Percentiles rank a stretch among this genome's conserved stretches.
Evolutionary conservation across 2,888 invertebrate species (phyloP).

Genomic region (Yponomeuta malinellus): DNA sequence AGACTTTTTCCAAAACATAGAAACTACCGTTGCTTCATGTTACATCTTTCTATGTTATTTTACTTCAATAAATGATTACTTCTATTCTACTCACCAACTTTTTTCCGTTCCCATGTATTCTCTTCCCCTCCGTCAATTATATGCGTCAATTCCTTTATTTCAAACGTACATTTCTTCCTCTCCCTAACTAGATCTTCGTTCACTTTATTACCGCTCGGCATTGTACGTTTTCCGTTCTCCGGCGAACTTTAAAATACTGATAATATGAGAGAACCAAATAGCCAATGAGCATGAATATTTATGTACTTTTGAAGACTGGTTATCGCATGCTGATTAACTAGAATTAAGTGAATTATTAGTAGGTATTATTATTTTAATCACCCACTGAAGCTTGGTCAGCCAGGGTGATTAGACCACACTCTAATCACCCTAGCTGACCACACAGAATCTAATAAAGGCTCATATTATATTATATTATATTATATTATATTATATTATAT

Average conservation of each 20-base stretch:
- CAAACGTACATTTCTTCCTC: constrained; percentile 81
- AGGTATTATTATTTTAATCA: too few species aligned
- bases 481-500: too few species aligned
- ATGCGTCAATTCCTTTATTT: constrained; percentile 81
- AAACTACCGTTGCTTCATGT: too few species aligned
- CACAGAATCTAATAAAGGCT: too few species aligned
- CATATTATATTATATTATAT: too few species aligned
- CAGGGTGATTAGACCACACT: too few species aligned
- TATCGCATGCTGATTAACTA: background rate
- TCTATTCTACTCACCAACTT: constrained; percentile 40
- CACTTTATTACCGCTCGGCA: constrained; percentile 32
- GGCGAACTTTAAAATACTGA: background rate
- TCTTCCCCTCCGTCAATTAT: constrained; percentile 84
- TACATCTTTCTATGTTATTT: too few species aligned
- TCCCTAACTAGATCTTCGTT: constrained; percentile 82
- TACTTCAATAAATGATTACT: background rate
- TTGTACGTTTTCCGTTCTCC: background rate
- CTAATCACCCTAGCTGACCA: too few species aligned
- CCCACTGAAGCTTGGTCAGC: too few species aligned
- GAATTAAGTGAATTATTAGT: background rate
- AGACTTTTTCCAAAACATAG: too few species aligned
- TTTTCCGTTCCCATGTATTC: constrained; percentile 78
- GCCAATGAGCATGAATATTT: too few species aligned
- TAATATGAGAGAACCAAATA: too few species aligned
- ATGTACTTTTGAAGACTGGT: background rate